A percentile compares a stretch with the other conserved stretches of the same genome.
Conservation (phyloP, 2,888 invertebrate species). For the Megaustenia siamemsis region DNA sequence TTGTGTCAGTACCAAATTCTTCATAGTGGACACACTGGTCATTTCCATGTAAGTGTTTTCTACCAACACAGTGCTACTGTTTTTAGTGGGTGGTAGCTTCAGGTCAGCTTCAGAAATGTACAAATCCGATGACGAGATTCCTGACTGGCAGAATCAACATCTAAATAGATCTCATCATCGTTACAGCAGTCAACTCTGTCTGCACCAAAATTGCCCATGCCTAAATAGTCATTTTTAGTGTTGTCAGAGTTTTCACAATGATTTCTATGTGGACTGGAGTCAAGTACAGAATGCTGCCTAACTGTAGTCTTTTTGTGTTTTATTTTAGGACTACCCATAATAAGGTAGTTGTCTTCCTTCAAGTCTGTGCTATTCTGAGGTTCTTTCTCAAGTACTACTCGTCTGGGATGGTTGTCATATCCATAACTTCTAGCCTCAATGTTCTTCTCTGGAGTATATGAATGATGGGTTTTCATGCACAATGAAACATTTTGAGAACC, state of each 20-base stretch:
- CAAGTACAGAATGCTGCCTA: slow-evolving; percentile 49
- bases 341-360: slow-evolving; percentile 57
- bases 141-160: slow-evolving; percentile 35
- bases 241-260: slow-evolving; percentile 24
- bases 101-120: slow-evolving; percentile 57
- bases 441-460: not conserved
- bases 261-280: slow-evolving; percentile 6
- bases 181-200: slow-evolving; percentile 14
- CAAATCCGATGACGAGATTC: slow-evolving; percentile 17
- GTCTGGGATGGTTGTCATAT: slow-evolving; percentile 51
- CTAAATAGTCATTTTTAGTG: slow-evolving; percentile 66
- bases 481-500: not conserved
- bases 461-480: not conserved
- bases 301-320: slow-evolving; percentile 56
- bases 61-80: slow-evolving; percentile 50
- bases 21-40: slow-evolving; percentile 62
- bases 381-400: not conserved
- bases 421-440: slow-evolving; percentile 18
- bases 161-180: slow-evolving; percentile 54
- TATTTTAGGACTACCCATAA: slow-evolving; percentile 58
- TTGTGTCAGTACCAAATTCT: slow-evolving; percentile 62
- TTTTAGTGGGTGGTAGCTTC: slow-evolving; percentile 46
- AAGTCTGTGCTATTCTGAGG: slow-evolving; percentile 21
- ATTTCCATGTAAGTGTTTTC: slow-evolving; percentile 75
- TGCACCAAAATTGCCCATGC: slow-evolving; percentile 60